Evolutionary conservation across 37 sponge, comb jelly and placozoan genomes (phyloP), one percentile per base, ranked within the genome.

Genomic region (Aplysina aerophoba): DNA sequence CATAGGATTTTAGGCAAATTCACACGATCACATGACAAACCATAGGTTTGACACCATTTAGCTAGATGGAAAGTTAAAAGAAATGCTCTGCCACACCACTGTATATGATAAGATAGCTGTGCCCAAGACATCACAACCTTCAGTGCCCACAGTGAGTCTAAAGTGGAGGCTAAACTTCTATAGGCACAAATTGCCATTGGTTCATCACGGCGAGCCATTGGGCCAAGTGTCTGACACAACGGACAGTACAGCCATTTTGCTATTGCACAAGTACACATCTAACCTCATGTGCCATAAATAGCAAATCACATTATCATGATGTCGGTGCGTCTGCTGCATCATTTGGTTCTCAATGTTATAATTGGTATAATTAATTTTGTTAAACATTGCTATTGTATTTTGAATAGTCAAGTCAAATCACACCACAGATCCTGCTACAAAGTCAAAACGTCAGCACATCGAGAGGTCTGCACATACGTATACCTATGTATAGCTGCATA

Each of bases 211-310:
- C 59, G 59, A 58, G 59, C 59, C 59, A 58, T 19, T n/a, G n/a
- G n/a, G n/a, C n/a, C n/a, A n/a, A n/a, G n/a, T 58, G 59, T 58
- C 15, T 58, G 17, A 20, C 17, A 58, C 59, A 20, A 19, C 17
- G 59, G 59, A 58, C 59, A 58, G 15, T 58, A 58, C 59, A 58
- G 59, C 59, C 19, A 58, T 58, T 58, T 58, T 58, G 59, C 59
- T 58, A 58, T 58, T 58, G 59, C 59, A 58, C 59, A 58, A 58
- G 59, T 58, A 19, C 59, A 58, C 59, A 20, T 58, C 59, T 58
- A 19, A 58, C 59, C 59, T 58, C 59, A 58, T 58, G 19, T 19
- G 17, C 19, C 17, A 19, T 58, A 58, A 20, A 58, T 58, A 58
- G 17, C 15, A 19, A 58, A 58, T 58, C 59, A 58, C 59, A 58